These are phyloP conservation scores for Calyptommatus sinebrachiatus DNA, from an alignment of 2,113 vertebrate species.

Conservation along the genomic window DNA sequence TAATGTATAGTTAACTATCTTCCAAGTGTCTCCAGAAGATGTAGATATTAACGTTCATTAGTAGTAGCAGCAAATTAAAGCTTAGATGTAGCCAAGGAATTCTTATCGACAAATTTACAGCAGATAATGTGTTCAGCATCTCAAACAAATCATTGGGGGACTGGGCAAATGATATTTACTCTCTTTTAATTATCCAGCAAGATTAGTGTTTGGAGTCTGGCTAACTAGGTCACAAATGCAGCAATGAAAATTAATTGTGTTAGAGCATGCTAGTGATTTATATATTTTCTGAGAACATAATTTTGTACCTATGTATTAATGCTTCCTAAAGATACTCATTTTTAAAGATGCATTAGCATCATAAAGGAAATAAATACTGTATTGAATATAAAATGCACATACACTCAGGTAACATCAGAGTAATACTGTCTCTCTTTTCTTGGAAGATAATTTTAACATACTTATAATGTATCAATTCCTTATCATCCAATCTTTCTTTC, in stretches of 20 bases:
- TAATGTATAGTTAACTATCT: constrained; percentile 37
- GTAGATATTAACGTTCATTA: constrained; percentile 48
- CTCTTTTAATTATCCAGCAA: constrained; percentile 69
- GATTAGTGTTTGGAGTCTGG: constrained; percentile 64
- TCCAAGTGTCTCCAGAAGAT: constrained; percentile 42
- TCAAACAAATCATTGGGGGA: constrained; percentile 57
- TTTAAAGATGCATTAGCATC: constrained; percentile 46
- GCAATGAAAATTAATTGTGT: constrained; percentile 63
- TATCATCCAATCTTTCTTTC: not conserved
- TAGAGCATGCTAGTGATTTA: constrained; percentile 46
- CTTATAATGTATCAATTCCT: not conserved
- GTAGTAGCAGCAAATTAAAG: constrained; percentile 41
- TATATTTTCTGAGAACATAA: constrained; percentile 51
- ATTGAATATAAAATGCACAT: constrained; percentile 39
- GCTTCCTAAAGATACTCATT: constrained; percentile 55
- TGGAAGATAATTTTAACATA: not conserved
- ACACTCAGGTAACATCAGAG: constrained; percentile 24
- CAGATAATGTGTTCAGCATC: constrained; percentile 54
- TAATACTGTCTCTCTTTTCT: constrained; percentile 10
- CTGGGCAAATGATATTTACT: constrained; percentile 71
- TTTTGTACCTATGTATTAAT: constrained; percentile 51
- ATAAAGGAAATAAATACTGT: constrained; percentile 38
- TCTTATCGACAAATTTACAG: constrained; percentile 57
- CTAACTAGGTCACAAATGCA: constrained; percentile 65
- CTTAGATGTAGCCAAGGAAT: constrained; percentile 45